Evolutionary conservation across 2,113 vertebrate genomes (phyloP), one percentile per base, ranked within the genome.

Genomic region (Myrmecophaga tridactyla): DNA sequence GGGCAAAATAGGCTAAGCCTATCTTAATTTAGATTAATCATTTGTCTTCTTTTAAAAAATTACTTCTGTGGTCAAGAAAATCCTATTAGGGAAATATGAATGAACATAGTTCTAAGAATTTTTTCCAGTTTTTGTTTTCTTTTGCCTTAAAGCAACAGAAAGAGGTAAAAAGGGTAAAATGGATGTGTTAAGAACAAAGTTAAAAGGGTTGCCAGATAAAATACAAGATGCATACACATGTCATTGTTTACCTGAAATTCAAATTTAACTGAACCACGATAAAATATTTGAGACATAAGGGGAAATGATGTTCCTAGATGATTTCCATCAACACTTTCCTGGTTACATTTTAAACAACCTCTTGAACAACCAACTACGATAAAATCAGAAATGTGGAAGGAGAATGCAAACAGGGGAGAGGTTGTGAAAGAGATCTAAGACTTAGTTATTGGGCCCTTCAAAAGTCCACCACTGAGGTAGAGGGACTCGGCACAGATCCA

Each of bases 11-110:
- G 69, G 56, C 7, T 21, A 73, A 84, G 17, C n/a, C 51, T 88
- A 89, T 83, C 69, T 92, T 95, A 94, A 92, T 72, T 96, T 84
- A 92, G 29, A 76, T 46, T 78, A 80, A 90, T 86, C 65, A 77
- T 82, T 15, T 62, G 63, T 82, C 43, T 90, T 85, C 77, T 58
- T 75, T 86, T 62, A 8, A 48, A 86, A 96, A 89, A 73, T 65
- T 31, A 84, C 39, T n/a, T 76, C 58, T 89, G 15, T 51, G 62
- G 39, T 72, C 51, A 94, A 89, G 41, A 63, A 90, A 94, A 83
- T 85, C 51, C 39, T 67, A 73, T 83, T 87, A 70, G 9, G 12
- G 41, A 92, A 77, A 65, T 39, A 67, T 3, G 29, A 88, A 92
- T 75, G 43, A 51, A 92, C 85, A 89, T 83, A 94, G 69, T 2